phyloP scores from a whole-genome alignment of 2,888 invertebrate genomes.

The Scaptomyza caliginosa region DNA sequence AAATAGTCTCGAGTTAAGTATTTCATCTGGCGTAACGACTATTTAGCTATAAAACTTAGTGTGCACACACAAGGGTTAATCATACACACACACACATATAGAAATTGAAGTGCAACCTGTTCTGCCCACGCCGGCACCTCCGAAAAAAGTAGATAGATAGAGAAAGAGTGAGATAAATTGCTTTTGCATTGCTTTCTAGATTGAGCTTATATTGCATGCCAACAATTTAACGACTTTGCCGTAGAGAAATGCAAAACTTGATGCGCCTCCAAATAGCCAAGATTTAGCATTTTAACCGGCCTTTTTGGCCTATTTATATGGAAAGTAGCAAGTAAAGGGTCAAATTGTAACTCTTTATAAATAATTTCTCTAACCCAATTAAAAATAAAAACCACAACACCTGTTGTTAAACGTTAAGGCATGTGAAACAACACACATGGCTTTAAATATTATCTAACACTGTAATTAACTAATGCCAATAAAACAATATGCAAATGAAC shows the following conservation, averaged over 20 bases:
- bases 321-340: too few species aligned
- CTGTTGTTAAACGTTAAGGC: neutral
- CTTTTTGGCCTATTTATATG: too few species aligned
- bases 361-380: neutral
- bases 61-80: constrained; percentile 33
- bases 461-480: neutral
- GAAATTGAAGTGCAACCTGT: constrained; percentile 30
- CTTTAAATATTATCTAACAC: neutral
- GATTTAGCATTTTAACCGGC: too few species aligned
- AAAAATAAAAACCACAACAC: neutral
- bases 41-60: neutral
- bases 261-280: too few species aligned
- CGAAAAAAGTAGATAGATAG: neutral
- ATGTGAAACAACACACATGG: neutral
- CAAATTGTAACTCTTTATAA: neutral
- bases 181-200: neutral
- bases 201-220: constrained; percentile 10
- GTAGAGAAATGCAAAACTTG: too few species aligned
- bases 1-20: constrained; percentile 16
- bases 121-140: constrained; percentile 14
- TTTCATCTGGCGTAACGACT: constrained; percentile 24
- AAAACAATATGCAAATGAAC: neutral
- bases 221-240: constrained; percentile 14
- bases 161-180: neutral
- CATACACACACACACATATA: neutral